Evolutionary conservation across 2,888 invertebrate species (phyloP).

Genomic region (Agrilus biguttatus): DNA sequence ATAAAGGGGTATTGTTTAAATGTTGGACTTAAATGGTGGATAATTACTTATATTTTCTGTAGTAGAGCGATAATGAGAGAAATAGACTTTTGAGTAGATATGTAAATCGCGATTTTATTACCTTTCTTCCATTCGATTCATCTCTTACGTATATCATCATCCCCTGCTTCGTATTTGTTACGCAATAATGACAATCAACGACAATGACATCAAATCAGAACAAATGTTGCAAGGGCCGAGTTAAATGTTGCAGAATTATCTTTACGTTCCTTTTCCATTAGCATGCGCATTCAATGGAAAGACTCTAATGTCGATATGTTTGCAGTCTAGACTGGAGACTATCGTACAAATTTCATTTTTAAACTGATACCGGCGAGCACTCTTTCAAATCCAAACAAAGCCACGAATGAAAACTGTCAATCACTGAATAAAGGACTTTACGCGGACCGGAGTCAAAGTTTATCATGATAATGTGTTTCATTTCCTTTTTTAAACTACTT

Average conservation of each 20-base stretch:
- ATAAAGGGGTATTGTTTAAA: no score
- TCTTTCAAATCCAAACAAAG: slow-evolving; percentile 15
- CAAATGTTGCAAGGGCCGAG: background rate
- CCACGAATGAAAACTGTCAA: slow-evolving; percentile 18
- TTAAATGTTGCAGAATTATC: slow-evolving; percentile 1
- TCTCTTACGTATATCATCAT: no score
- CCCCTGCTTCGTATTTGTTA: no score
- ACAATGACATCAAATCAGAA: background rate
- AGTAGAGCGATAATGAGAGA: no score
- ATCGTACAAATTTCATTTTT: slow-evolving; percentile 5
- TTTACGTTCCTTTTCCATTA: background rate
- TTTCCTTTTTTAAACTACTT: slow-evolving; percentile 24
- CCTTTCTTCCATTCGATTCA: no score
- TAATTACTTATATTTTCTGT: no score
- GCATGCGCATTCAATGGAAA: background rate
- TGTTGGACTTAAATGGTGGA: no score
- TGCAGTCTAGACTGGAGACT: background rate
- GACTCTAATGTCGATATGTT: background rate
- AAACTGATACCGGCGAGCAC: slow-evolving; percentile 10
- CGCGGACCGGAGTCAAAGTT: slow-evolving; percentile 16
- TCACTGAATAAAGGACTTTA: slow-evolving; percentile 13
- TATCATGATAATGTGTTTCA: slow-evolving; percentile 27
- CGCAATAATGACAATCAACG: no score
- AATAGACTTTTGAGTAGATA: no score
- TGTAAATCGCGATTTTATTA: no score